Percentiles rank a stretch among this genome's conserved stretches.
Conservation (phyloP, 2,888 invertebrate genomes). For the Neelides folsomi region DNA sequence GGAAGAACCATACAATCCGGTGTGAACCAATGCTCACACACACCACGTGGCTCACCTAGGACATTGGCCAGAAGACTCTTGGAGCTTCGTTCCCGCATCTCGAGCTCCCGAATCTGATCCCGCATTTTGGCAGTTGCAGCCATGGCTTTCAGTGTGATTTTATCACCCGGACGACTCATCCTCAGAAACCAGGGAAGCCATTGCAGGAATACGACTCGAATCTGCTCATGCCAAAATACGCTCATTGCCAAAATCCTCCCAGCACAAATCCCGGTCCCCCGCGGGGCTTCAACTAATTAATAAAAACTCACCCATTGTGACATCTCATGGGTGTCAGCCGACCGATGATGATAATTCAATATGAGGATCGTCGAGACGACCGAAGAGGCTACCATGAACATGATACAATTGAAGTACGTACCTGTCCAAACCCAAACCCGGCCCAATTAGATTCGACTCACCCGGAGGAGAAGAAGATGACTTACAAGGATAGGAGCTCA, state of each 20-base stretch:
- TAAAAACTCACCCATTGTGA: constrained; percentile 79
- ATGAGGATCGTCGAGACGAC: constrained; percentile 96
- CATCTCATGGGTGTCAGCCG: constrained; percentile 93
- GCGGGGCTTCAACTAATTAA: neutral
- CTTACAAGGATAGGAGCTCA: no score
- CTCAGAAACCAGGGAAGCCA: constrained; percentile 95
- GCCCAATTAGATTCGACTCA: no score
- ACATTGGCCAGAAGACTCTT: constrained; percentile 92
- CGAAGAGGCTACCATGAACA: constrained; percentile 98
- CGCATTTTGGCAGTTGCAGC: constrained; percentile 34
- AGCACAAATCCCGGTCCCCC: neutral
- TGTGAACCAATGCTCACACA: no score
- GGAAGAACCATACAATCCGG: constrained; percentile 1
- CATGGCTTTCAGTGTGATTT: constrained; percentile 36
- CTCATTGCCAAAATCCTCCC: neutral
- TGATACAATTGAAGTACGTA: constrained; percentile 98
- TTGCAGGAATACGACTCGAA: constrained; percentile 80
- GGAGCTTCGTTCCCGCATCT: constrained; percentile 80
- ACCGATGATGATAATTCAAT: constrained; percentile 94
- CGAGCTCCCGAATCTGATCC: constrained; percentile 66
- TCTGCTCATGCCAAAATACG: constrained; percentile 42
- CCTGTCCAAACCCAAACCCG: constrained; percentile 41
- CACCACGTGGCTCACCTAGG: constrained; percentile 39
- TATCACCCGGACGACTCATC: constrained; percentile 64
- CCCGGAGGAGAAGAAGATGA: no score